Percentiles rank a stretch among this genome's conserved stretches.
phyloP scores from a whole-genome alignment of 2,888 invertebrate genomes.

The Leuctra nigra region DNA sequence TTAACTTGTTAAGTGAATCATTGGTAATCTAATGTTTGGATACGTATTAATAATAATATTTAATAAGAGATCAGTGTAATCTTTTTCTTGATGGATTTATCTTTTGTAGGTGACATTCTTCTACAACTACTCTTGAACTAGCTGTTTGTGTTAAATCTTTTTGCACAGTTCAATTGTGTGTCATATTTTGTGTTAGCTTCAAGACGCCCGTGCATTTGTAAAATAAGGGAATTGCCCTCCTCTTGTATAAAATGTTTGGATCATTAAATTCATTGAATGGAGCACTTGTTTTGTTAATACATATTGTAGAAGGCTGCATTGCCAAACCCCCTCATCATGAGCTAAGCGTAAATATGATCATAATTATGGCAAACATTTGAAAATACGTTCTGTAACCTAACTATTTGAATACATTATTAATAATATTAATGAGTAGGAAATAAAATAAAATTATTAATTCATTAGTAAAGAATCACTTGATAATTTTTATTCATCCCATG shows the following conservation, averaged over 20 bases:
- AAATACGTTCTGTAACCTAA: neutral
- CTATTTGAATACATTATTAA: neutral
- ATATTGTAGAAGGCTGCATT: neutral
- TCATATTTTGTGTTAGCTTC: slow-evolving; percentile 29
- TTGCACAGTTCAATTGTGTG: slow-evolving; percentile 25
- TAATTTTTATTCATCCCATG: too few relatives aligned
- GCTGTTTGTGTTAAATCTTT: slow-evolving; percentile 26
- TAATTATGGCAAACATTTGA: slow-evolving; percentile 6
- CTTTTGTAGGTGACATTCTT: slow-evolving; percentile 26
- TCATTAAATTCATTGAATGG: slow-evolving; percentile 17
- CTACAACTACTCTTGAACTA: slow-evolving; percentile 20
- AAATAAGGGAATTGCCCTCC: slow-evolving; percentile 25
- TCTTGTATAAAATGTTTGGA: slow-evolving; percentile 28
- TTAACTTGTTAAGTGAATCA: slow-evolving; percentile 9
- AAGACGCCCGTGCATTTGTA: slow-evolving; percentile 27
- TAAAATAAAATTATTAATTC: neutral
- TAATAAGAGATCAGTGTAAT: slow-evolving; percentile 21
- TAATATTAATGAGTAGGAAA: neutral
- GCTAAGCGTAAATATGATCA: neutral
- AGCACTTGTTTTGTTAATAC: neutral
- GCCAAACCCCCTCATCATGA: neutral
- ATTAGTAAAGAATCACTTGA: too few relatives aligned
- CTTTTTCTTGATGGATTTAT: slow-evolving; percentile 27
- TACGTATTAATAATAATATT: slow-evolving; percentile 10
- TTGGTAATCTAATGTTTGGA: slow-evolving; percentile 17